phyloP scores from a whole-genome alignment of 2,113 vertebrate genomes.

The Anolis carolinensis region DNA sequence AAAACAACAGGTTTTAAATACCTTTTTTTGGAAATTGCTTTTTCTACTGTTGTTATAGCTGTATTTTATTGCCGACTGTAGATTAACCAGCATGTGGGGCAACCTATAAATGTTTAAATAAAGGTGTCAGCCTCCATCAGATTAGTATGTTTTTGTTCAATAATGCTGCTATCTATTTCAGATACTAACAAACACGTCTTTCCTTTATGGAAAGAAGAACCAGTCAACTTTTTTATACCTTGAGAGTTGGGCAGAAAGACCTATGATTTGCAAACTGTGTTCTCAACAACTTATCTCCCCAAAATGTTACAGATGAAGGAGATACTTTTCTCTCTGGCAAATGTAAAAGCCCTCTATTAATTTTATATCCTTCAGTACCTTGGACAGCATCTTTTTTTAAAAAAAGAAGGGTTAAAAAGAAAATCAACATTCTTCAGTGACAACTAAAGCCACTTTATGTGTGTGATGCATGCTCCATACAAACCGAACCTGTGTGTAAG shows the following conservation, averaged over 20 bases:
- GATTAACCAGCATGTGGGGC: not conserved
- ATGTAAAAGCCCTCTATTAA: not conserved
- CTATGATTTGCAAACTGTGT: not conserved
- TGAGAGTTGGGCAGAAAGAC: not conserved
- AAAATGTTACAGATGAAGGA: not conserved
- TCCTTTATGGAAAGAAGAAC: not conserved
- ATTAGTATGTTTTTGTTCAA: not conserved
- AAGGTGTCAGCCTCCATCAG: not conserved
- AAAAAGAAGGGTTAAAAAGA: not conserved
- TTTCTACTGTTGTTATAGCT: not conserved
- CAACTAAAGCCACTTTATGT: not conserved
- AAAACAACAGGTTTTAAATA: no score
- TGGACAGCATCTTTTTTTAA: constrained; percentile 13
- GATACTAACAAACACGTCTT: not conserved
- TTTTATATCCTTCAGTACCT: not conserved
- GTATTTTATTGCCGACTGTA: not conserved
- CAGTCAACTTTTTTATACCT: not conserved
- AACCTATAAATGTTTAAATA: not conserved
- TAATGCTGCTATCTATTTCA: not conserved
- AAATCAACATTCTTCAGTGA: not conserved
- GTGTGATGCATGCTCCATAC: not conserved
- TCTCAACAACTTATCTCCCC: not conserved
- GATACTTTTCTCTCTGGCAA: not conserved
- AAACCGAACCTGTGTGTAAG: not conserved
- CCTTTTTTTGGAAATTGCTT: not conserved